Evolutionary conservation across 2,113 vertebrate genomes (phyloP), one percentile per base, ranked within the genome.

Genomic region (Centrocercus urophasianus): DNA sequence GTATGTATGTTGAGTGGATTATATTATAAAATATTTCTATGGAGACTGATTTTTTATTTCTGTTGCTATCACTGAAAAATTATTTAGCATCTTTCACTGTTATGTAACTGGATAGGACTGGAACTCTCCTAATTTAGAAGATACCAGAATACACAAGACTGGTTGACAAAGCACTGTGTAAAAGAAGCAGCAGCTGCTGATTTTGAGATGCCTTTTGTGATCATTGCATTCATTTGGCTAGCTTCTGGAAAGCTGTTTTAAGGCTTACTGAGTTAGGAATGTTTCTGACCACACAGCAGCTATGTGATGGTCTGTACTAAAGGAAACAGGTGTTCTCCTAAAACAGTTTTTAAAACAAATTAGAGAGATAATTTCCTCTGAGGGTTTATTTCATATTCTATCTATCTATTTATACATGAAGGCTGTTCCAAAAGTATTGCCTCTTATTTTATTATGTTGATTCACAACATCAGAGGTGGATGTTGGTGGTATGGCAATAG

Each of bases 1-100:
- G 13, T 0, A 11, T 43, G 15, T 32, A 11, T 25, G 25, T 18
- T 69, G 3, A 2, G 1, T 30, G 21, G 11, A 38, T 71, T 9
- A 27, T 34, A 32, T 10, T 69, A 18, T 27, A 56, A 70, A 61
- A 72, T 60, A 56, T 64, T 80, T 74, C 32, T 71, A 11, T 60
- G 50, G 15, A 8, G 1, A 13, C 60, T 85, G 27, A 27, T 4
- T 38, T 60, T 74, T 43, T 76, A 4, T 64, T 69, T 34, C 12
- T 2, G 2, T 69, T 64, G 4, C 75, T 40, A 82, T 2, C 11
- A 78, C 27, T 18, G 10, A 57, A 75, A 87, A 61, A 22, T 7
- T 50, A 28, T 64, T 81, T 80, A 13, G 1, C 7, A 17, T 64
- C 5, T 78, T 83, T 78, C 24, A 42, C 10, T 45, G 2, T 54